Evolutionary conservation across 2,797 vertebrate genomes (phyloP).

Genomic region (Sebastes trivittatus): DNA sequence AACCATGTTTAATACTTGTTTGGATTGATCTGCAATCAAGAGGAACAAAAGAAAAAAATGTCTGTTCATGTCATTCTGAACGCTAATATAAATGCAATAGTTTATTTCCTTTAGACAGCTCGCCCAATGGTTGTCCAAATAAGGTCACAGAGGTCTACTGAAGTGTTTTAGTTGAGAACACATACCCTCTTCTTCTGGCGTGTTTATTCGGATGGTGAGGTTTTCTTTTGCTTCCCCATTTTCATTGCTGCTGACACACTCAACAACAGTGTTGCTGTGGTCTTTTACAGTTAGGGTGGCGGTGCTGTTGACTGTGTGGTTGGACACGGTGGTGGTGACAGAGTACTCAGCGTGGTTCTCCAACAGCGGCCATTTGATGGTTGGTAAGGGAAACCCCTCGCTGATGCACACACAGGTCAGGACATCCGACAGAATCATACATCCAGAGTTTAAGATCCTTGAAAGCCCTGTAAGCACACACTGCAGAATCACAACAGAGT

Average conservation of each 20-base stretch:
- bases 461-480: constrained; percentile 6
- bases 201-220: too few species aligned
- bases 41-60: neutral
- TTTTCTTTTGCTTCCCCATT: neutral
- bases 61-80: neutral
- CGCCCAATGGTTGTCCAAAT: neutral
- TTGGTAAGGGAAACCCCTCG: constrained; percentile 40
- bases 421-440: neutral
- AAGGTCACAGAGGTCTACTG: neutral
- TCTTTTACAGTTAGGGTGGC: neutral
- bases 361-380: constrained; percentile 55
- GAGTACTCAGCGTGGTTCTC: constrained; percentile 14
- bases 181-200: too few species aligned
- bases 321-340: neutral
- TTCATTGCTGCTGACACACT: constrained; percentile 38
- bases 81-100: neutral
- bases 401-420: constrained; percentile 60
- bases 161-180: neutral
- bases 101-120: neutral
- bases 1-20: accelerated
- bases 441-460: constrained; percentile 34
- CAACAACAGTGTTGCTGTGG: neutral
- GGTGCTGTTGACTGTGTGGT: constrained; percentile 31
- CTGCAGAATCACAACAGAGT: too few species aligned
- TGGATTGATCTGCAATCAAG: neutral